Base-by-base conservation (phyloP, 2,797 vertebrate species). In the Tenualosa thibaudeaui region DNA sequence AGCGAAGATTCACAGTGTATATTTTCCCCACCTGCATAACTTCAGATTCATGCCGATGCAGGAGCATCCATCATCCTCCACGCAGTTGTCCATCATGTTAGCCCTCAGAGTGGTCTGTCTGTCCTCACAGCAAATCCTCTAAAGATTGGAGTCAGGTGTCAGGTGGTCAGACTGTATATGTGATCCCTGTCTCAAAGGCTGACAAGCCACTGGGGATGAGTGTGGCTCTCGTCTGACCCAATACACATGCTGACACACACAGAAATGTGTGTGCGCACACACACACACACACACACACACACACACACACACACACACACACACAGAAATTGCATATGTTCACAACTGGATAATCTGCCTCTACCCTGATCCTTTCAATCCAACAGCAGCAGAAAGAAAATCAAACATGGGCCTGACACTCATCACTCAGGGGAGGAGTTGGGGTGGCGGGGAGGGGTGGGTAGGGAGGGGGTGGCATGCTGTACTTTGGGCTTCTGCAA, bases 341-440 rank as follows among this genome's bases (percentile, higher is more conserved):
- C 87, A 86, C 84, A 83, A 84, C 87, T 89, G 90, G 92, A 92
- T 94, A 91, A 94, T 94, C 91, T 24, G 65, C 88, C 84, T 93
- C 89, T 94, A 93, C 93, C 92, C 89, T 93, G 88, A 94, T 92
- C 90, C 88, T 82, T 9, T 50, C 93, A 94, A 95, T 95, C 93
- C 92, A 51, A 56, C 85, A 87, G 90, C 89, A 93, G 92, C 85
- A 82, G 87, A 90, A 90, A 78, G 91, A 88, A 90, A 92, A 90
- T 92, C 90, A 89, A 89, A 90, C 84, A 88, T 86, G 50, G 82
- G 62, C 84, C 81, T 86, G 83, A 81, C 68, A 86, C 50, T 86
- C 85, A 90, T 31, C 62, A 86, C 40, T 62, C 71, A 75, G 54
- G 19, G 71, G 50, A 51, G 6, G 50, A 51, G 50, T 51, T 9